A percentile compares a stretch with the other conserved stretches of the same genome.
phyloP scores from a whole-genome alignment of 2,888 invertebrate genomes.

The Agriopis marginaria region DNA sequence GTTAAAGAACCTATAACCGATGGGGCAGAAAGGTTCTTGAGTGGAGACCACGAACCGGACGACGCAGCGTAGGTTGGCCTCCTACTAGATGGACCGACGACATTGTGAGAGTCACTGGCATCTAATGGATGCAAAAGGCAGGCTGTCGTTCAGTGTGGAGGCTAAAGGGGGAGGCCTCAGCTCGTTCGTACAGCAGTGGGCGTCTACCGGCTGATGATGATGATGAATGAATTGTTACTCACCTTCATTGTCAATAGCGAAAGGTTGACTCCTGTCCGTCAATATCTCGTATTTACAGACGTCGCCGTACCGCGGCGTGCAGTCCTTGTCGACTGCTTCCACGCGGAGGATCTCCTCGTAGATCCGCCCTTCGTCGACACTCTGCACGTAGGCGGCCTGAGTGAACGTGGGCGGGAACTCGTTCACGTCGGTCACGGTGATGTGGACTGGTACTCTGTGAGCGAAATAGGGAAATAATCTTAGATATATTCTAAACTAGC shows the following conservation, averaged over 20 bases:
- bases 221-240: slow-evolving; percentile 42
- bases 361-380: slow-evolving; percentile 95
- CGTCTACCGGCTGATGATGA: too few relatives aligned
- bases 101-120: too few relatives aligned
- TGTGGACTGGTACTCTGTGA: slow-evolving; percentile 95
- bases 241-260: slow-evolving; percentile 96
- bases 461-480: background rate
- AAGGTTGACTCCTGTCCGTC: slow-evolving; percentile 90
- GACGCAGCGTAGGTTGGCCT: too few relatives aligned
- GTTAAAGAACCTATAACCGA: too few relatives aligned
- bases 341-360: slow-evolving; percentile 96
- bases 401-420: slow-evolving; percentile 97
- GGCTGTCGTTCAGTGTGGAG: too few relatives aligned
- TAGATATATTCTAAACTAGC: too few relatives aligned
- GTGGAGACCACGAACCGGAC: too few relatives aligned
- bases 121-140: too few relatives aligned
- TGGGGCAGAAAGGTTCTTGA: too few relatives aligned
- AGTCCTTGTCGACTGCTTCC: slow-evolving; percentile 97
- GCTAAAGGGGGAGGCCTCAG: too few relatives aligned
- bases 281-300: slow-evolving; percentile 99
- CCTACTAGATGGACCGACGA: too few relatives aligned
- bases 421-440: slow-evolving; percentile 98
- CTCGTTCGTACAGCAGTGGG: too few relatives aligned
- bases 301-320: slow-evolving; percentile 97
- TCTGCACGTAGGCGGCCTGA: slow-evolving; percentile 95